These are phyloP conservation scores for Meloidogyne chitwoodi DNA, from an alignment of 1,140 invertebrate species.

Conservation along the genomic window DNA sequence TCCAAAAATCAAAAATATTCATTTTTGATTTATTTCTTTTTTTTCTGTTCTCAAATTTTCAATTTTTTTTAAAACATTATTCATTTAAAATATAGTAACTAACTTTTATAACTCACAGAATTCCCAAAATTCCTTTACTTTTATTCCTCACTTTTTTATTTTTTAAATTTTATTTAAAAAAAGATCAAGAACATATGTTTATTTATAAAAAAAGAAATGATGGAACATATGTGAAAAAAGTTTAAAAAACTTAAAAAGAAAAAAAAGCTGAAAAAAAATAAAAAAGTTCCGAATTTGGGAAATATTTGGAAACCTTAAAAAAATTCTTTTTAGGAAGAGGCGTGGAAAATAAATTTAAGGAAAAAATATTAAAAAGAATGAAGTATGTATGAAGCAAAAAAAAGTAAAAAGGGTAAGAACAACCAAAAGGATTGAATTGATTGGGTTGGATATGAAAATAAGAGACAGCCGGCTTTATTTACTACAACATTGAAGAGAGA, in stretches of 20 bases:
- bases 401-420: neutral
- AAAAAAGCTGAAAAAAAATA: neutral
- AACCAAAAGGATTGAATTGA: constrained; percentile 7
- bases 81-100: too few relatives aligned
- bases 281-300: neutral
- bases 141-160: too few relatives aligned
- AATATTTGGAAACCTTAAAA: neutral
- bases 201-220: neutral
- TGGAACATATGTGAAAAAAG: neutral
- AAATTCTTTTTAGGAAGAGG: neutral
- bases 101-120: too few relatives aligned
- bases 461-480: neutral
- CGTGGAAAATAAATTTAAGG: neutral
- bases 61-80: too few relatives aligned
- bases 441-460: neutral
- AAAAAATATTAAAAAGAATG: neutral
- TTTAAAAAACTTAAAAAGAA: neutral
- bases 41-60: too few relatives aligned
- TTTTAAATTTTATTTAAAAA: too few relatives aligned
- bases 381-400: neutral
- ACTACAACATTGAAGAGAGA: neutral
- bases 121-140: too few relatives aligned
- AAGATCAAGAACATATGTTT: neutral
- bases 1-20: too few relatives aligned
- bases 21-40: too few relatives aligned